phyloP scores from a whole-genome alignment of 2,888 invertebrate species.

The Andrena chrysosceles region DNA sequence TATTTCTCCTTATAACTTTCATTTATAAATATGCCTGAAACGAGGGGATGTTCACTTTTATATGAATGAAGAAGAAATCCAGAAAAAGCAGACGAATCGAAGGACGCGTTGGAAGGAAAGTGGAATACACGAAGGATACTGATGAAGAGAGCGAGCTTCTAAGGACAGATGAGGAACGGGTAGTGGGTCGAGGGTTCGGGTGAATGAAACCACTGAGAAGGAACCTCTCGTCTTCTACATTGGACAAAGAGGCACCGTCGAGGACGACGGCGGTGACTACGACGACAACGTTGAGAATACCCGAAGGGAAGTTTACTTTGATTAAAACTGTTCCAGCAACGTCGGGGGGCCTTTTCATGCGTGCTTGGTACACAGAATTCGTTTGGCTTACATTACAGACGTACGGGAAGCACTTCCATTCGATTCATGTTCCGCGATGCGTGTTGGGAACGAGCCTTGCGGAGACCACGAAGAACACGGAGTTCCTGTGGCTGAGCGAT shows the following conservation, averaged over 20 bases:
- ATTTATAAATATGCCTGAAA: neutral
- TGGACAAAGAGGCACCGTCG: slow-evolving; percentile 61
- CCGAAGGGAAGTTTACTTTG: slow-evolving; percentile 73
- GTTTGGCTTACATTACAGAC: slow-evolving; percentile 44
- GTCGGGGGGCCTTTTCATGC: slow-evolving; percentile 58
- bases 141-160: slow-evolving; percentile 62
- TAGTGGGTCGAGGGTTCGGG: slow-evolving; percentile 56
- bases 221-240: slow-evolving; percentile 46
- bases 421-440: slow-evolving; percentile 34
- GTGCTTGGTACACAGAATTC: slow-evolving; percentile 42
- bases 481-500: neutral
- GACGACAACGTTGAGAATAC: slow-evolving; percentile 40
- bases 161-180: slow-evolving; percentile 50
- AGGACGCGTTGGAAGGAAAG: neutral
- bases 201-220: slow-evolving; percentile 63
- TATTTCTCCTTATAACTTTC: too few relatives aligned
- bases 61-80: neutral
- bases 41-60: neutral
- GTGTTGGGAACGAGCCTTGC: slow-evolving; percentile 6
- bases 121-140: slow-evolving; percentile 29
- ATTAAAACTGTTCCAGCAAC: slow-evolving; percentile 74
- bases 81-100: neutral
- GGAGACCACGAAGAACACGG: neutral
- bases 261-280: slow-evolving; percentile 33
- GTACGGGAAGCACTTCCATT: slow-evolving; percentile 27